These are phyloP conservation scores for Potamilus streckersoni DNA, from an alignment of 1,140 invertebrate species.

Conservation along the genomic window DNA sequence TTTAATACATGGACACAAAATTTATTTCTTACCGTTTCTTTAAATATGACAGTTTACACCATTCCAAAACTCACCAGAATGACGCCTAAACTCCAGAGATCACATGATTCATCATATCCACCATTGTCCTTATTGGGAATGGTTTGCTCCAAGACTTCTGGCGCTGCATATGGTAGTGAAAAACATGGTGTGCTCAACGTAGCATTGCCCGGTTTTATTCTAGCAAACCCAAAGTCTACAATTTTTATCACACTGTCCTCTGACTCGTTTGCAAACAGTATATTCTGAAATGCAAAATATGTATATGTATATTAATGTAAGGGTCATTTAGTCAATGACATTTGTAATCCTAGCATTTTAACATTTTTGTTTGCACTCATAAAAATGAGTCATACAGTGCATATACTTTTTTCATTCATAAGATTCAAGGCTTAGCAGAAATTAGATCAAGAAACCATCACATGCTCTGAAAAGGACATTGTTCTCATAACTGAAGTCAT, in stretches of 20 bases:
- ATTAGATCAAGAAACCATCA: neutral
- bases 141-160: slow-evolving; percentile 81
- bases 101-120: slow-evolving; percentile 88
- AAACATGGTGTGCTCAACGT: slow-evolving; percentile 85
- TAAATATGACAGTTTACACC: neutral
- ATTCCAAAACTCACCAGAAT: slow-evolving; percentile 76
- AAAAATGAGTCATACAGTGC: too few species aligned
- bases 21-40: neutral
- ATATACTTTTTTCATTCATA: neutral
- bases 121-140: slow-evolving; percentile 57
- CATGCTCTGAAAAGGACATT: neutral
- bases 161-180: slow-evolving; percentile 90
- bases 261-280: slow-evolving; percentile 77
- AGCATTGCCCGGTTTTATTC: slow-evolving; percentile 78
- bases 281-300: slow-evolving; percentile 72
- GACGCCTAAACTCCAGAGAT: slow-evolving; percentile 92
- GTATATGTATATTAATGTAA: neutral
- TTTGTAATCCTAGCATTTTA: too few species aligned
- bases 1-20: neutral
- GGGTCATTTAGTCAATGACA: too few species aligned
- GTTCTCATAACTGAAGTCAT: too few species aligned
- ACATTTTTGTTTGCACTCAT: too few species aligned
- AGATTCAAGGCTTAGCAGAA: neutral
- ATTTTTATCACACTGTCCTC: slow-evolving; percentile 82
- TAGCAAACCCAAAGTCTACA: slow-evolving; percentile 92